Percentiles rank a stretch among this genome's conserved stretches.
Evolutionary conservation across 1,140 invertebrate species (phyloP).

Genomic region (Drosophila yakuba): DNA sequence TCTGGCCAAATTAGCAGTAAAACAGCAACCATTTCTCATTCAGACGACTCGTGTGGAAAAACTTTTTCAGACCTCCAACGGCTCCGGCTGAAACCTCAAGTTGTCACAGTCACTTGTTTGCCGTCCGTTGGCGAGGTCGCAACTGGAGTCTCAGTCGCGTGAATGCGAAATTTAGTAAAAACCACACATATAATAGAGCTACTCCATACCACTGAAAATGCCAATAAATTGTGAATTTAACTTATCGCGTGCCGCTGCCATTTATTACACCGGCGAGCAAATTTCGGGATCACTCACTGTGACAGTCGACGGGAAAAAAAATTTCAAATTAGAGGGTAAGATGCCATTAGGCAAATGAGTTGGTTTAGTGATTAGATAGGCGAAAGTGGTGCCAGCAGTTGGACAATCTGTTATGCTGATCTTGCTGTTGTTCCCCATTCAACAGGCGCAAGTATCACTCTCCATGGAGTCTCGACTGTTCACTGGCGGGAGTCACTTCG

Average conservation of each 20-base stretch:
- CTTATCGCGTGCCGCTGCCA: conserved; percentile 58
- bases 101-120: conserved; percentile 41
- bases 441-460: conserved; percentile 42
- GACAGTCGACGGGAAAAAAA: conserved; percentile 45
- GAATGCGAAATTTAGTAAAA: conserved; percentile 13
- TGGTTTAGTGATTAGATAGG: conserved; percentile 51
- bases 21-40: conserved; percentile 13
- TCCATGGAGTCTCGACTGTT: conserved; percentile 42
- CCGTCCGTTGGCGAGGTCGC: conserved; percentile 29
- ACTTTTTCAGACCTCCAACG: conserved; percentile 19
- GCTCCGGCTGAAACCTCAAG: conserved; percentile 16
- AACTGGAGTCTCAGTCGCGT: conserved; percentile 35
- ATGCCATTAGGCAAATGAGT: conserved; percentile 40
- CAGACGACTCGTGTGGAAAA: conserved; percentile 14
- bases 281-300: conserved; percentile 53
- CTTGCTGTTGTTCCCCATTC: background rate
- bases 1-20: conserved; percentile 1
- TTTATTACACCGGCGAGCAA: conserved; percentile 71
- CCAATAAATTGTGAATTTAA: conserved; percentile 61
- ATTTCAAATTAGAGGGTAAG: conserved; percentile 55
- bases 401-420: conserved; percentile 4
- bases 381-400: conserved; percentile 1
- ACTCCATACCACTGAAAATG: conserved; percentile 46
- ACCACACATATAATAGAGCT: conserved; percentile 1
- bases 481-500: conserved; percentile 41